Base-by-base conservation (phyloP, 2,888 invertebrate species). In the Drosophila ochracea region DNA sequence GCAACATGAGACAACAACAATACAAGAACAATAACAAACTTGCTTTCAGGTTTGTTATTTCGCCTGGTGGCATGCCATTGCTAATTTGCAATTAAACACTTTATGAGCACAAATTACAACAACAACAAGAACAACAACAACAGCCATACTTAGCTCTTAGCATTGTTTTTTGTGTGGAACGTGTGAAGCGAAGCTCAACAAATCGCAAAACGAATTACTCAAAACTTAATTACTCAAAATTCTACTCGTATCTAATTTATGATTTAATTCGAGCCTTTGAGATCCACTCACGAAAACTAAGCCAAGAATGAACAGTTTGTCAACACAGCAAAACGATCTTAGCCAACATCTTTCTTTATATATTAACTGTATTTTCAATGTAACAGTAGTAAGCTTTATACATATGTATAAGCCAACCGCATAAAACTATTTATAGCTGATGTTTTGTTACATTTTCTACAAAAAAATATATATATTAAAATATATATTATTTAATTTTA, bases 71-170 rank as follows among this genome's bases (percentile, higher is more conserved):
- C 79, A 84, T 83, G 73, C 82, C 68, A 75, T 60, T 80, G 81
- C 88, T 89, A 88, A 88, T 88, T 91, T 89, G 90, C 90, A 88
- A 88, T 88, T 91, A 88, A 91, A 88, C 88, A 88, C 88, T 88
- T 88, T 89, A 91, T 84, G 91, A 79, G 79, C 91, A 83, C 89
- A 90, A 87, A 84, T 84, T 77, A 71, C 82, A 82, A 76, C 69
- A 78, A 79, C 74, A 73, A 59, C 7, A 30, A 68, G 54, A 66
- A 53, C 73, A 83, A 72, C 73, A 83, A 72, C 57, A 66, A 53
- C 67, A 68, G n/a, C 53, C 58, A 71, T 31, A 76, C 30, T 37
- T 19, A 64, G 43, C 28, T 67, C 21, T 30, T 25, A 37, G 37
- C 19, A 41, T 13, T 41, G 19, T 54, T 49, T 30, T 41, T 37